Evolutionary conservation across 2,888 invertebrate genomes (phyloP).

Genomic region (Conops quadrifasciatus): DNA sequence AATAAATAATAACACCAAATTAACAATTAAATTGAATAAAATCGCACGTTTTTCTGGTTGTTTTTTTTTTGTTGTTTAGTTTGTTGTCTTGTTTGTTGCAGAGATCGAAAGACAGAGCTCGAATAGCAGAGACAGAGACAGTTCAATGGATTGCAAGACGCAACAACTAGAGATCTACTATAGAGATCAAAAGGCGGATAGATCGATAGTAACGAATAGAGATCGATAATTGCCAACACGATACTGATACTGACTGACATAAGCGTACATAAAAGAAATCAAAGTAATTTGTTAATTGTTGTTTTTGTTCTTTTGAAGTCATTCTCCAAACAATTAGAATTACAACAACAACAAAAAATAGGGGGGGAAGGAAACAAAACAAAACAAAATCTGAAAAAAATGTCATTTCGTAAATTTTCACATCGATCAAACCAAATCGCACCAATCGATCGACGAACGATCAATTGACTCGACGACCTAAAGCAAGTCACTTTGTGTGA

Average conservation of each 20-base stretch:
- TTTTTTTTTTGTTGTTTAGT: no score
- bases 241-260: no score
- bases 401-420: constrained; percentile 31
- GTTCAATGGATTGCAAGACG: no score
- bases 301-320: neutral
- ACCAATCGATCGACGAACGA: constrained; percentile 12
- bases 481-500: neutral
- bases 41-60: neutral
- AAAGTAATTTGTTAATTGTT: constrained; percentile 5
- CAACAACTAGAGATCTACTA: no score
- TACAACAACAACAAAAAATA: neutral
- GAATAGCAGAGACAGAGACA: no score
- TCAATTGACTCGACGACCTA: neutral
- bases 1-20: neutral
- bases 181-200: no score
- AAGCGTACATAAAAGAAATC: constrained; percentile 12
- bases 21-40: constrained; percentile 16
- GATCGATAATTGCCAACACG: neutral
- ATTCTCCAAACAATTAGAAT: constrained; percentile 2
- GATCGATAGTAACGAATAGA: no score
- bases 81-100: no score
- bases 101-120: no score
- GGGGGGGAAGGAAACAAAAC: neutral
- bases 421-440: constrained; percentile 23
- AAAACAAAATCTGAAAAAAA: constrained; percentile 12